Conservation (phyloP, 2,797 vertebrate species). For the Chiloscyllium punctatum region DNA sequence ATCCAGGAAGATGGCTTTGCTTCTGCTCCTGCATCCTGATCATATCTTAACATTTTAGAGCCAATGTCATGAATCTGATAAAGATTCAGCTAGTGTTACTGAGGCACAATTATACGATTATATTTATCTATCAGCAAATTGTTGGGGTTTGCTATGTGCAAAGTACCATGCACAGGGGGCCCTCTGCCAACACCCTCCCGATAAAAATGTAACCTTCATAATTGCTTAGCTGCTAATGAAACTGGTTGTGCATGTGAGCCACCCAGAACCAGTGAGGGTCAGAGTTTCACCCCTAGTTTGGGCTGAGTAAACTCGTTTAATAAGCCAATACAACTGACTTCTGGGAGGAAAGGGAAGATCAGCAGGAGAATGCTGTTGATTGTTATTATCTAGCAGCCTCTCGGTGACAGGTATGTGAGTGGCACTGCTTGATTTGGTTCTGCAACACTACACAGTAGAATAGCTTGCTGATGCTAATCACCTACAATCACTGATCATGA, state of each 20-base stretch:
- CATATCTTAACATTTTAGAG: too few relatives aligned
- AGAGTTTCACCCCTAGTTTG: background rate
- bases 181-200: background rate
- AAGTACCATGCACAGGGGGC: background rate
- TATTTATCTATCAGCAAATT: background rate
- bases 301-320: background rate
- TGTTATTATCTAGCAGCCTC: background rate
- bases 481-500: background rate
- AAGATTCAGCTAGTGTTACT: background rate
- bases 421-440: background rate
- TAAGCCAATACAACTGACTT: background rate
- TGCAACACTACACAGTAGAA: background rate
- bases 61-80: too few relatives aligned
- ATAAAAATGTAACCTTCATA: background rate
- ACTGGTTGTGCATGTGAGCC: background rate
- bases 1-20: too few relatives aligned
- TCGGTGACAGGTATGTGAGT: background rate
- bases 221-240: background rate
- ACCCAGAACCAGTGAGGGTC: background rate
- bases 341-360: background rate
- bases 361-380: background rate
- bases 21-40: too few relatives aligned
- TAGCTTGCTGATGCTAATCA: background rate
- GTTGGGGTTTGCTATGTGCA: background rate
- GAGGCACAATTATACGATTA: background rate